Conservation (phyloP, 2,797 vertebrate genomes). For the Eulemur rubriventer region DNA sequence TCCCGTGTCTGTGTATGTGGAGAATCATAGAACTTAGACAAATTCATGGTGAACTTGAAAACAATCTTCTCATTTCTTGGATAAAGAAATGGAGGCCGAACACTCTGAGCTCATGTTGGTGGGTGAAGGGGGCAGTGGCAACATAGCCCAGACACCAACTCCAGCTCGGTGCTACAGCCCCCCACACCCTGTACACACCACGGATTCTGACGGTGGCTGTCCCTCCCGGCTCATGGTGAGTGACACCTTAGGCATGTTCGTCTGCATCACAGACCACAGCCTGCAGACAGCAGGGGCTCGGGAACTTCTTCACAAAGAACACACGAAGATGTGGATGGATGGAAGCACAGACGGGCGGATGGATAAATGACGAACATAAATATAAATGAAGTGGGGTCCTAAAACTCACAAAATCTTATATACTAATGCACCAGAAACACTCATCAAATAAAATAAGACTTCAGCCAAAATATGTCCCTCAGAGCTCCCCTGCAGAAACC, state of each 20-base stretch:
- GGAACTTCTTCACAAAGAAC: neutral
- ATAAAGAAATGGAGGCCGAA: neutral
- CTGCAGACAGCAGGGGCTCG: neutral
- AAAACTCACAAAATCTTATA: neutral
- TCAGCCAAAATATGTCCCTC: neutral
- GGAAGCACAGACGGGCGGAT: neutral
- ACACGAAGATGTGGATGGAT: neutral
- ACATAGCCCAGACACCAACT: neutral
- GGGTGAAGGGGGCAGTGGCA: neutral
- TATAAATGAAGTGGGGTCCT: neutral
- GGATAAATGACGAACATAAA: neutral
- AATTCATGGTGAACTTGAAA: neutral
- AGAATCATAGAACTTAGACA: neutral
- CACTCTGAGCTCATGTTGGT: neutral
- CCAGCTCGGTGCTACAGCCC: neutral
- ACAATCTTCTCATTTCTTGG: neutral
- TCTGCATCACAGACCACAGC: neutral
- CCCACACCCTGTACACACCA: fast-evolving
- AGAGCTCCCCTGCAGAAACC: neutral
- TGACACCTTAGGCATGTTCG: neutral
- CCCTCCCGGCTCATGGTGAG: neutral
- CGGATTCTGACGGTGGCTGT: no score
- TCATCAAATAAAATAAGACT: neutral
- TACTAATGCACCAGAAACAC: neutral
- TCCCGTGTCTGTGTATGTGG: neutral